Evolutionary conservation across 2,113 vertebrate genomes (phyloP).

Genomic region (Catharus fuscescens): DNA sequence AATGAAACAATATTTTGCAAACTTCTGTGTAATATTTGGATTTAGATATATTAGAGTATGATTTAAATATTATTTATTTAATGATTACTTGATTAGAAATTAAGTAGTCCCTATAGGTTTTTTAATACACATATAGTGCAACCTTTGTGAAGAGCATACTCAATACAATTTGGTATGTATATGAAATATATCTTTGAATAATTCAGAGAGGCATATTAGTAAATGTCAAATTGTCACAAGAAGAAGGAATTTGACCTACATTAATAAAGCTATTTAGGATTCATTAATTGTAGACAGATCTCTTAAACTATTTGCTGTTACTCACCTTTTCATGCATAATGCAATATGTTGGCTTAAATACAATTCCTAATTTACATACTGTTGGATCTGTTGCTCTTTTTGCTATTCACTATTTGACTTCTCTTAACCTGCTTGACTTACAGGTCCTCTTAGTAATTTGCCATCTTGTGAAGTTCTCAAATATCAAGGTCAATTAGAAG

Average conservation of each 20-base stretch:
- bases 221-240: conserved; percentile 77
- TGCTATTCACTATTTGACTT: neutral
- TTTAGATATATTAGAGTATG: conserved; percentile 15
- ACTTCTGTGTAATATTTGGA: conserved; percentile 46
- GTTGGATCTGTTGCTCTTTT: neutral
- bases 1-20: conserved; percentile 44
- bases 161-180: conserved; percentile 29
- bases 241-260: conserved; percentile 72
- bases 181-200: conserved; percentile 61
- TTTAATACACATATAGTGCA: neutral
- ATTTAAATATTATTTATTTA: conserved; percentile 69
- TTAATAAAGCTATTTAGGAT: conserved; percentile 79
- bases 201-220: conserved; percentile 64
- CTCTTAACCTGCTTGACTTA: neutral
- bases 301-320: conserved; percentile 71
- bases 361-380: conserved; percentile 40
- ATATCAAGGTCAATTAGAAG: conserved; percentile 2
- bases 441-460: neutral
- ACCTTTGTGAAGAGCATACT: neutral
- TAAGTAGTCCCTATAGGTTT: conserved; percentile 15
- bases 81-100: conserved; percentile 63
- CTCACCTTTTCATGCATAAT: conserved; percentile 75
- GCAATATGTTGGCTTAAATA: conserved; percentile 46
- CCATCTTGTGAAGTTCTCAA: neutral
- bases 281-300: conserved; percentile 73